Base-by-base conservation (phyloP, 2,888 invertebrate genomes). In the Tachina grossa region DNA sequence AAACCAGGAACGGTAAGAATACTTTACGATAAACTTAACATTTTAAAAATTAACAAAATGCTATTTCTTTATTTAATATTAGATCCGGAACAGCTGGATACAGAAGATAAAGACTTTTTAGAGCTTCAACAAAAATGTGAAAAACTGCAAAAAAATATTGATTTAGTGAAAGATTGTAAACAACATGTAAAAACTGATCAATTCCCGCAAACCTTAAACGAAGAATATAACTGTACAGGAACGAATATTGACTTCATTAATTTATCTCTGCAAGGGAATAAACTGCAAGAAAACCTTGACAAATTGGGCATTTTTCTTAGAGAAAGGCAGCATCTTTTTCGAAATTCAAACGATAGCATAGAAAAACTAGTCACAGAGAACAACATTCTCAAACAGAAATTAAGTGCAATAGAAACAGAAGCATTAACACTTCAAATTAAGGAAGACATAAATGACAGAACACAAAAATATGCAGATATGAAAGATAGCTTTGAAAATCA, bases 321-420 rank as follows among this genome's bases (percentile, higher is more conserved):
- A 19, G 76, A 76, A 31, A 85, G 83, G 4, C 59, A 59, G 4
- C 39, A 61, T 8, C 14, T 76, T 16, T 13, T 71, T 31, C 41
- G 63, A 72, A 9, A 66, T 14, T 49, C 83, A 49, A 83, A 83
- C 16, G 51, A 83, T 19, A 59, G 39, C 41, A 66, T 71, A 47
- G 53, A 55, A 53, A 75, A 53, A 53, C 66, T 83, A 76, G 71
- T 85, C 75, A 80, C 9, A 9, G 85, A 85, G 66, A 83, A 85
- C 72, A 66, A 76, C 66, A 63, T 68, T 68, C 83, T 80, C 11
- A 85, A 76, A 71, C 59, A 65, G 47, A 72, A 77, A 68, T 14
- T 77, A 19, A 4, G 9, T 14, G 45, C 47, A 61, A 75, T 47
- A 11, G 77, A 84, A 81, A 71, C 41, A 2, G 84, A 84, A 72